A percentile compares a stretch with the other conserved stretches of the same genome.
These are phyloP conservation scores for Amblyornis subalaris DNA, from an alignment of 2,113 vertebrate species.

Conservation along the genomic window DNA sequence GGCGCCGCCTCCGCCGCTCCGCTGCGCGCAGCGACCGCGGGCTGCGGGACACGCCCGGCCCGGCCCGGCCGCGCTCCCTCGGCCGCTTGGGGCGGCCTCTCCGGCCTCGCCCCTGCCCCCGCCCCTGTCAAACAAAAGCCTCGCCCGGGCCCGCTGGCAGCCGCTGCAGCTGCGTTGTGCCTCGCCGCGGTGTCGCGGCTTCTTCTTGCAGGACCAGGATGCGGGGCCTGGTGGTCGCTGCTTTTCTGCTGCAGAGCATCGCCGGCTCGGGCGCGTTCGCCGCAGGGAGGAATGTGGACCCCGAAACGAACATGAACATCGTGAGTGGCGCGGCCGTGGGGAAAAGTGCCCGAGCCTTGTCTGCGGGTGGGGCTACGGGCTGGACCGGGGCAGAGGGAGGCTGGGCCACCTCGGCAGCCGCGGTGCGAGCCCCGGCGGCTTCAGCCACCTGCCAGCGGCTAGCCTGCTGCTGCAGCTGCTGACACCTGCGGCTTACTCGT, in stretches of 20 bases:
- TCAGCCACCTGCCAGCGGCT: neutral
- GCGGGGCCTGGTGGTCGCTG: neutral
- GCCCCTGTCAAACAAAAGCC: neutral
- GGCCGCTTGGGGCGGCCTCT: too few relatives aligned
- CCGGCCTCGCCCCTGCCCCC: neutral
- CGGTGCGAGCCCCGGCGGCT: neutral
- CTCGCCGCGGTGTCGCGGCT: neutral
- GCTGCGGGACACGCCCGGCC: neutral
- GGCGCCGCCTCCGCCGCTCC: neutral
- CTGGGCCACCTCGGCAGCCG: neutral
- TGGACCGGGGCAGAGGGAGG: neutral
- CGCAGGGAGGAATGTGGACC: conserved; percentile 6
- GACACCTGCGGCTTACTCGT: rapidly evolving
- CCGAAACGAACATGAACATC: conserved; percentile 68
- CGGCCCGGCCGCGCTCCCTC: too few relatives aligned
- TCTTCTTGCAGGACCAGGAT: neutral
- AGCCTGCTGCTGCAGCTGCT: neutral
- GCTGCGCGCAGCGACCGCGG: neutral
- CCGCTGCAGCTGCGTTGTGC: rapidly evolving
- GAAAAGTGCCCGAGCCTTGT: rapidly evolving
- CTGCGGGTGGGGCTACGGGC: neutral
- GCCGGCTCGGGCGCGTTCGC: neutral
- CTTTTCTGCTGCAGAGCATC: neutral
- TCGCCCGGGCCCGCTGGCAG: too few relatives aligned
- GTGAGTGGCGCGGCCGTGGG: conserved; percentile 39